These are phyloP conservation scores for Rhyacichthys aspro DNA, from an alignment of 2,797 vertebrate species.

Conservation along the genomic window DNA sequence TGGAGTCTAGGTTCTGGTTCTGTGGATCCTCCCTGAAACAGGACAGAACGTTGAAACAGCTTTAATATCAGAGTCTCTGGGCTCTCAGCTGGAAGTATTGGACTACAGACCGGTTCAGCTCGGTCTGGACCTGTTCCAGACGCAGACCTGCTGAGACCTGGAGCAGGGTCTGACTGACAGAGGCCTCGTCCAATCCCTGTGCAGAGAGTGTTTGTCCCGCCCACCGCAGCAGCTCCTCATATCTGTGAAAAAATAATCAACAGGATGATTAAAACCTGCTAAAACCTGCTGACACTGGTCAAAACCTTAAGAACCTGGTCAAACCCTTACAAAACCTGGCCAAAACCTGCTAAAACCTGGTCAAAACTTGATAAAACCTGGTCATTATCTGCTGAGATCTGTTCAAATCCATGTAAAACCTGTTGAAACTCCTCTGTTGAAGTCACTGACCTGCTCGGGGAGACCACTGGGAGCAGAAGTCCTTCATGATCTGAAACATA, in stretches of 20 bases:
- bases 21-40: no score
- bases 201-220: constrained; percentile 74
- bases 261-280: background rate
- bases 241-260: constrained; percentile 74
- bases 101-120: constrained; percentile 3
- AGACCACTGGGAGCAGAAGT: constrained; percentile 81
- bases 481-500: constrained; percentile 58
- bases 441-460: constrained; percentile 84
- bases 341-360: no score
- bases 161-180: constrained; percentile 64
- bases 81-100: no score
- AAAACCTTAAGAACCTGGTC: constrained; percentile 2
- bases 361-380: no score
- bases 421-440: constrained; percentile 46
- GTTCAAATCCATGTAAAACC: background rate
- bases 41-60: no score
- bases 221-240: constrained; percentile 80
- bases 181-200: constrained; percentile 80
- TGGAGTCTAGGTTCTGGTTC: background rate
- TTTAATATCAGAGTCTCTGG: constrained; percentile 1
- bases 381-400: no score
- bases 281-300: background rate
- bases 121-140: constrained; percentile 39
- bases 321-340: no score
- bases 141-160: constrained; percentile 75